These are phyloP conservation scores for Megamerina dolium DNA, from an alignment of 2,888 invertebrate genomes.

Conservation along the genomic window DNA sequence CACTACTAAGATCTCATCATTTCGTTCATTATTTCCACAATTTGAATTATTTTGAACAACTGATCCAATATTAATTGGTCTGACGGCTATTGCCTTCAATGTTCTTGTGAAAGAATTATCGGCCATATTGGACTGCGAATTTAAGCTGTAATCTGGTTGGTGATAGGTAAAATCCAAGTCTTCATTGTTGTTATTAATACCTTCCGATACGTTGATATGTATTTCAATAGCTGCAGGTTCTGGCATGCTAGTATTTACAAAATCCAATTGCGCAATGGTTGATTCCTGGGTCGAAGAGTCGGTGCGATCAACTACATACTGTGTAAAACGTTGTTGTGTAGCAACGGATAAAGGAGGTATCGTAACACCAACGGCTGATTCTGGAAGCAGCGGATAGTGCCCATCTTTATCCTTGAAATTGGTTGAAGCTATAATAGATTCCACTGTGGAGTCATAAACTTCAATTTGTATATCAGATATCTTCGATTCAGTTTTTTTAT, in stretches of 20 bases:
- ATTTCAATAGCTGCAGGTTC: slow-evolving; percentile 47
- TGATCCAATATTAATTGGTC: background rate
- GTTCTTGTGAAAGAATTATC: background rate
- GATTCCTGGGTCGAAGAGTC: slow-evolving; percentile 43
- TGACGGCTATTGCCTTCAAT: background rate
- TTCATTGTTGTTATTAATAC: slow-evolving; percentile 42
- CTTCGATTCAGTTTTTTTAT: slow-evolving; percentile 37
- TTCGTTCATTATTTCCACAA: slow-evolving; percentile 24
- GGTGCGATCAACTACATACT: slow-evolving; percentile 41
- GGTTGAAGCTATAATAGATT: slow-evolving; percentile 43
- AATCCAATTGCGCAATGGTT: slow-evolving; percentile 15
- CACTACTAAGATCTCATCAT: slow-evolving; percentile 45
- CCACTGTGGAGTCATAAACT: slow-evolving; percentile 45
- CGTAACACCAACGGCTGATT: slow-evolving; percentile 21
- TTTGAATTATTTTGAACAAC: slow-evolving; percentile 6
- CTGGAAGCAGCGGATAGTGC: slow-evolving; percentile 20
- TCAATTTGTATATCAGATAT: slow-evolving; percentile 47
- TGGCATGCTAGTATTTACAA: slow-evolving; percentile 32
- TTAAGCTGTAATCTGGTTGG: slow-evolving; percentile 26
- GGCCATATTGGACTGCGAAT: background rate
- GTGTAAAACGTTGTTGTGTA: slow-evolving; percentile 41
- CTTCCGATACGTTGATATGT: slow-evolving; percentile 47
- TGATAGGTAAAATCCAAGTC: slow-evolving; percentile 45
- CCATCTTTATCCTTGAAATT: slow-evolving; percentile 37
- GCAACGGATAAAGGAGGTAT: slow-evolving; percentile 22